Conservation (phyloP, 2,113 vertebrate species). For the Siniperca chuatsi region DNA sequence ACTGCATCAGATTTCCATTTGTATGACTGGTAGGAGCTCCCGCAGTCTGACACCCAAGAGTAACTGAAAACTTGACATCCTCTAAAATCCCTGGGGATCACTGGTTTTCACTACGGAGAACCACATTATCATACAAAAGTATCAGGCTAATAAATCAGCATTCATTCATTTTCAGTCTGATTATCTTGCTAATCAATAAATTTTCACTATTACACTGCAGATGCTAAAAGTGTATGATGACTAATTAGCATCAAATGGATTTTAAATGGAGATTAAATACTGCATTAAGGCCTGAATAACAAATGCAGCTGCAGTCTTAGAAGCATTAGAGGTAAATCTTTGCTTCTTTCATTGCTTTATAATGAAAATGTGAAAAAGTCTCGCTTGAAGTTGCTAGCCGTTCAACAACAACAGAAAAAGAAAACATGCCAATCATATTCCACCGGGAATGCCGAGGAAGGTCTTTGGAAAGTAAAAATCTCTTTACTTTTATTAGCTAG, state of each 20-base stretch:
- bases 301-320: slow-evolving; percentile 31
- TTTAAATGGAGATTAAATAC: slow-evolving; percentile 73
- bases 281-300: slow-evolving; percentile 58
- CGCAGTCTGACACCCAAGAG: slow-evolving; percentile 20
- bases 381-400: background rate
- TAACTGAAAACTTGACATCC: slow-evolving; percentile 18
- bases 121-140: slow-evolving; percentile 37
- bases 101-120: background rate
- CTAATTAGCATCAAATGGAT: slow-evolving; percentile 64
- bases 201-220: slow-evolving; percentile 37
- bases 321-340: slow-evolving; percentile 17
- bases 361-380: slow-evolving; percentile 17
- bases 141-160: slow-evolving; percentile 54
- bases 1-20: slow-evolving; percentile 59
- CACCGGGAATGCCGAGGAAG: slow-evolving; percentile 21
- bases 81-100: slow-evolving; percentile 18
- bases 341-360: background rate
- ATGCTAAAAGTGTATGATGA: slow-evolving; percentile 52
- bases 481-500: slow-evolving; percentile 67
- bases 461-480: slow-evolving; percentile 52
- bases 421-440: slow-evolving; percentile 11
- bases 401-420: slow-evolving; percentile 18
- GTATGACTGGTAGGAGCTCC: slow-evolving; percentile 27
- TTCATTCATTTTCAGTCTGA: slow-evolving; percentile 46
- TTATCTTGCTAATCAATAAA: slow-evolving; percentile 66